phyloP scores from a whole-genome alignment of 2,888 invertebrate species.

The Dermolepida albohirtum region DNA sequence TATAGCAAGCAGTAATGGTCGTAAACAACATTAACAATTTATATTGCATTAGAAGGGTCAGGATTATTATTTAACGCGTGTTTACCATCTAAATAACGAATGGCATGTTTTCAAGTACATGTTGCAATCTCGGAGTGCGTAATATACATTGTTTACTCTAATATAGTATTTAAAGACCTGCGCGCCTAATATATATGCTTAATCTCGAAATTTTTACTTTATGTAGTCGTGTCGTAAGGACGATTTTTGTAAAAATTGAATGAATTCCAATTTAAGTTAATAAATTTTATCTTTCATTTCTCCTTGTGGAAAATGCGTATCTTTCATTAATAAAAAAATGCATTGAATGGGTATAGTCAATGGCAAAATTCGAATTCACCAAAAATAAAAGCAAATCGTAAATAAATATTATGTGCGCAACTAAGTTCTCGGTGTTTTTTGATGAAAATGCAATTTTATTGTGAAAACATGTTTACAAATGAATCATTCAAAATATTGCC shows the following conservation, averaged over 20 bases:
- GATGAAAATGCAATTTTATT: too few species aligned
- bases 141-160: slow-evolving; percentile 10
- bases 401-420: too few species aligned
- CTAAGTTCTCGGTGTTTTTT: too few species aligned
- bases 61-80: slow-evolving; percentile 39
- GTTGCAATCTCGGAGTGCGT: slow-evolving; percentile 22
- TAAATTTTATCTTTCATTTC: too few species aligned
- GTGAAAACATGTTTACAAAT: too few species aligned
- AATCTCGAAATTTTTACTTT: background rate
- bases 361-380: too few species aligned
- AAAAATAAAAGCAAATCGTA: too few species aligned
- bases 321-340: too few species aligned
- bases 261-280: background rate
- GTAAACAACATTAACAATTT: slow-evolving; percentile 41
- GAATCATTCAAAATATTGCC: too few species aligned
- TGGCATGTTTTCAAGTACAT: slow-evolving; percentile 40
- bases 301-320: too few species aligned
- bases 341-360: too few species aligned
- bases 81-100: slow-evolving; percentile 32
- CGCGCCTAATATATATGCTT: background rate
- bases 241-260: background rate
- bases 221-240: background rate
- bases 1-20: slow-evolving; percentile 20
- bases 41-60: slow-evolving; percentile 37
- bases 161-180: slow-evolving; percentile 3